Conservation (phyloP, 2,113 vertebrate species). For the Nerophis lumbriciformis region DNA sequence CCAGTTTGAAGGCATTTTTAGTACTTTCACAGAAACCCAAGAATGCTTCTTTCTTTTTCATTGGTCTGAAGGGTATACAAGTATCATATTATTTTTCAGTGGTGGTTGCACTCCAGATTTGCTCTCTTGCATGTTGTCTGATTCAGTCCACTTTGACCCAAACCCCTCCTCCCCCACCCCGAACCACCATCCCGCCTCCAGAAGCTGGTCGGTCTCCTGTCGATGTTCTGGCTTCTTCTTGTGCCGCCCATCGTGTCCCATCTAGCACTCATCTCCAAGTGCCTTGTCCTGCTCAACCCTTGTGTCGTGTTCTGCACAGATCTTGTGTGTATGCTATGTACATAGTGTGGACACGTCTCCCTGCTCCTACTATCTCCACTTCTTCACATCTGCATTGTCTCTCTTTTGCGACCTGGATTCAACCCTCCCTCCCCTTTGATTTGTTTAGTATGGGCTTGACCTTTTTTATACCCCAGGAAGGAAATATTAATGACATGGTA, state of each 20-base stretch:
- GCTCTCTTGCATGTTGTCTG: conserved; percentile 75
- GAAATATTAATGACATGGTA: neutral
- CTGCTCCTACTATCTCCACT: conserved; percentile 48
- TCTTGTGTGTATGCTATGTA: conserved; percentile 62
- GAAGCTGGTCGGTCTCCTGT: conserved; percentile 60
- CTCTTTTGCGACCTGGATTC: conserved; percentile 47
- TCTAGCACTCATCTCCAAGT: conserved; percentile 66
- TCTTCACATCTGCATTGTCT: conserved; percentile 69
- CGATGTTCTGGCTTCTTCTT: conserved; percentile 61
- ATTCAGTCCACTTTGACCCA: conserved; percentile 55
- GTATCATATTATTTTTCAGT: conserved; percentile 63
- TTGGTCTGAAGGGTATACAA: conserved; percentile 67
- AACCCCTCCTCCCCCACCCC: conserved; percentile 15
- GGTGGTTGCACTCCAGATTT: conserved; percentile 71
- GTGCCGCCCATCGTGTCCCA: conserved; percentile 59
- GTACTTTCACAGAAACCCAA: conserved; percentile 66
- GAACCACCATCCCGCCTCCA: conserved; percentile 15
- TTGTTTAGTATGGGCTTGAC: no score
- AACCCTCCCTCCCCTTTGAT: conserved; percentile 24
- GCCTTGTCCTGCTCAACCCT: conserved; percentile 53
- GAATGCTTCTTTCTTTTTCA: conserved; percentile 72
- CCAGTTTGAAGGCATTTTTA: conserved; percentile 73
- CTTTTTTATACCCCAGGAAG: conserved; percentile 25
- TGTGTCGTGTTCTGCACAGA: conserved; percentile 64
- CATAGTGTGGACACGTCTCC: conserved; percentile 56